Evolutionary conservation across 2,797 vertebrate genomes (phyloP), one percentile per base, ranked within the genome.

Genomic region (Enteromius mattozi): DNA sequence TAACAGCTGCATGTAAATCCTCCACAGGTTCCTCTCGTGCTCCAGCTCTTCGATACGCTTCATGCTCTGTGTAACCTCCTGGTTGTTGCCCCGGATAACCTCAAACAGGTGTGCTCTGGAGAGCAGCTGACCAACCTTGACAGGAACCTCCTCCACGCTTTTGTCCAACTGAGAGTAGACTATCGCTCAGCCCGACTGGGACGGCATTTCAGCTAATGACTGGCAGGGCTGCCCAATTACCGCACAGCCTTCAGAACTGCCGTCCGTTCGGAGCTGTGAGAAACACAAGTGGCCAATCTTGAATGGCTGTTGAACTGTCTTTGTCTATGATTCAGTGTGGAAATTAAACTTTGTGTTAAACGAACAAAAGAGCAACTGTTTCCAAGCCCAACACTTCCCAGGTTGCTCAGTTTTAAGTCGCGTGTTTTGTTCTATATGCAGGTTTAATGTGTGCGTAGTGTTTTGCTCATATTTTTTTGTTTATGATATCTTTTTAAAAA

Each of bases 61-160:
- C 98, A 99, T 80, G 97, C 98, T 88, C 97, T 99, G 89, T 99
- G 98, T 93, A 99, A 99, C 94, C 98, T 99, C 86, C 94, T 99
- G 91, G 98, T 99, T 14, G 98, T 99, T 47, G 97, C 97, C 85
- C 98, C 98, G n/a, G 98, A 99, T 95, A 99, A 99, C 92, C 95
- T 99, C 87, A 99, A 99, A 93, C 98, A 99, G 92, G 98, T 99
- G 83, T 99, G 98, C 92, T 99, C 98, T 59, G 98, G 98, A 86
- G 98, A 99, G 91, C 98, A 99, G 84, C 96, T 99, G 89, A 99
- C 97, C 91, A 99, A 97, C 90, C 96, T 99, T 95, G 98, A 99
- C 95, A 96, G 97, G 90, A 99, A 97, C 95, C 97, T 99, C 87
- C 96, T 99, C 86, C 98, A 99, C 87, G 97, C 97, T 92, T 99